A percentile compares a stretch with the other conserved stretches of the same genome.
Evolutionary conservation across 2,888 invertebrate genomes (phyloP).

Genomic region (Drosophila nr. perissopoda): DNA sequence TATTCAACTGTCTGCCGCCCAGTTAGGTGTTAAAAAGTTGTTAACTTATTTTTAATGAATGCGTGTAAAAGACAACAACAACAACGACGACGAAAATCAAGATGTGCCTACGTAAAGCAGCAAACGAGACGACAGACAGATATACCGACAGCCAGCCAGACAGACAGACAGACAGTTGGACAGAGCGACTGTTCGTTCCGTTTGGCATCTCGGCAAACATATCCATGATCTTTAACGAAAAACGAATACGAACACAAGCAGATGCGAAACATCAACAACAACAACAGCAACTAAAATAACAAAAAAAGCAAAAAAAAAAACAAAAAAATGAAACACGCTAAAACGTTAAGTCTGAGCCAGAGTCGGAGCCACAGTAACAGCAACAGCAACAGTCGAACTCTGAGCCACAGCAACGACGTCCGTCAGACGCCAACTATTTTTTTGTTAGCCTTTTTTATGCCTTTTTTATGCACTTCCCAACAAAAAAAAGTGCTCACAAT

Average conservation of each 20-base stretch:
- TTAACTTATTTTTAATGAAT: slow-evolving; percentile 82
- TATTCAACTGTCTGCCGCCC: slow-evolving; percentile 81
- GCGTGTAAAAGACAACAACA: slow-evolving; percentile 65
- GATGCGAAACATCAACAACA: slow-evolving; percentile 26
- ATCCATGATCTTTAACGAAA: slow-evolving; percentile 69
- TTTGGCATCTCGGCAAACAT: slow-evolving; percentile 73
- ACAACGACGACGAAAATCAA: slow-evolving; percentile 49
- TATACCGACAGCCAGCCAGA: background rate
- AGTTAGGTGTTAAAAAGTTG: slow-evolving; percentile 84
- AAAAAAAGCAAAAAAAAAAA: slow-evolving; percentile 10
- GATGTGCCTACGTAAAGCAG: slow-evolving; percentile 58
- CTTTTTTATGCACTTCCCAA: slow-evolving; percentile 9
- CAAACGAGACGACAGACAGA: slow-evolving; percentile 37
- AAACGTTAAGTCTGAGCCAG: slow-evolving; percentile 33
- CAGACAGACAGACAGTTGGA: background rate
- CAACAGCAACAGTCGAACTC: slow-evolving; percentile 11
- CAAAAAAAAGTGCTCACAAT: slow-evolving; percentile 12
- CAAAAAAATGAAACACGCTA: slow-evolving; percentile 48
- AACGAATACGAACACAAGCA: slow-evolving; percentile 35
- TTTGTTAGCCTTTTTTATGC: slow-evolving; percentile 8
- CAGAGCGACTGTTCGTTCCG: slow-evolving; percentile 35
- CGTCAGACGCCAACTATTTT: slow-evolving; percentile 51
- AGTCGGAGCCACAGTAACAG: slow-evolving; percentile 16
- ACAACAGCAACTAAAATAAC: slow-evolving; percentile 4
- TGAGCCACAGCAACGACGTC: slow-evolving; percentile 35